A percentile compares a stretch with the other conserved stretches of the same genome.
Conservation (phyloP, 2,797 vertebrate genomes). For the Platalea minor region DNA sequence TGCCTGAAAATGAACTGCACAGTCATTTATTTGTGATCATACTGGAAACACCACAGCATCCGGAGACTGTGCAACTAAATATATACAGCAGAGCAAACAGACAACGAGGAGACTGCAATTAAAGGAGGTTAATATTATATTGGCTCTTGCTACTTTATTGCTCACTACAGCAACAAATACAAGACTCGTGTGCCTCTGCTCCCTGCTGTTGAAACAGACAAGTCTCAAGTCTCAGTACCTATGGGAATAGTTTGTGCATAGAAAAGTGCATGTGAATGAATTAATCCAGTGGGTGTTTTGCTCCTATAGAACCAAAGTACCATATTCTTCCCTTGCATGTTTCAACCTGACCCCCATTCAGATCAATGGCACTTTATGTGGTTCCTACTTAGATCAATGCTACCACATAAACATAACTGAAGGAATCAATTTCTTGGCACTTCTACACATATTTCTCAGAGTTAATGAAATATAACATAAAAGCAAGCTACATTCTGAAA, state of each 20-base stretch:
- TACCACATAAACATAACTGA: neutral
- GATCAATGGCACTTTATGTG: neutral
- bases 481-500: neutral
- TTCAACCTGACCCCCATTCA: neutral
- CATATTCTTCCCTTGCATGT: neutral
- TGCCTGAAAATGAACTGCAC: neutral
- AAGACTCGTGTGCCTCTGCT: neutral
- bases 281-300: neutral
- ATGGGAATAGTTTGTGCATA: neutral
- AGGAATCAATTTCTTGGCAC: neutral
- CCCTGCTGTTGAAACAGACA: neutral
- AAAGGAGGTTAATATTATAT: constrained; percentile 62
- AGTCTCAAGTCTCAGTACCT: neutral
- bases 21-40: neutral
- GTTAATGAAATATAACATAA: constrained; percentile 8
- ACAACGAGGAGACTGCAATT: constrained; percentile 13
- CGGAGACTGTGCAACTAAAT: constrained; percentile 8
- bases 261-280: neutral
- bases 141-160: neutral
- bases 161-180: constrained; percentile 52
- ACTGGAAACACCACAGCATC: neutral
- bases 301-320: neutral
- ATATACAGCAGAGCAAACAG: constrained; percentile 5
- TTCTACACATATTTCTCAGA: neutral
- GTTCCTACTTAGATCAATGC: neutral